Percentiles rank a stretch among this genome's conserved stretches.
These are phyloP conservation scores for Malacoctenus gilli DNA, from an alignment of 2,797 vertebrate species.

Conservation along the genomic window DNA sequence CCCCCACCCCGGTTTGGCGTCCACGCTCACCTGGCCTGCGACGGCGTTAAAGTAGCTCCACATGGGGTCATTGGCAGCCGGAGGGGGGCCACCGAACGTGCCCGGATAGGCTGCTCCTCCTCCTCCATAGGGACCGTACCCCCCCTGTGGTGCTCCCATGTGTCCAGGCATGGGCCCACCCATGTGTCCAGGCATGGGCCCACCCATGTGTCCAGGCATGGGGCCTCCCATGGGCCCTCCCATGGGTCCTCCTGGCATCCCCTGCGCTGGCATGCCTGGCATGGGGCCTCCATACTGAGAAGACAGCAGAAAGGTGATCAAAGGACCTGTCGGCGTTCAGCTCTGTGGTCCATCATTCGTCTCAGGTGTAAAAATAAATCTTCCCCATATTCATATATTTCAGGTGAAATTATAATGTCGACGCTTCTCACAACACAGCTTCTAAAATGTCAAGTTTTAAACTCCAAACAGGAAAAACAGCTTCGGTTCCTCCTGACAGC, in stretches of 20 bases:
- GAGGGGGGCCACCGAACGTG: slow-evolving; percentile 64
- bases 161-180: slow-evolving; percentile 42
- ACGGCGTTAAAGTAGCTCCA: slow-evolving; percentile 87
- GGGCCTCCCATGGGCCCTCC: slow-evolving; percentile 55
- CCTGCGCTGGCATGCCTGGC: slow-evolving; percentile 78
- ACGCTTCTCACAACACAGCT: too few relatives aligned
- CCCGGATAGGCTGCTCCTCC: slow-evolving; percentile 58
- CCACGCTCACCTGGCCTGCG: slow-evolving; percentile 81
- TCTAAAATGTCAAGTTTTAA: too few relatives aligned
- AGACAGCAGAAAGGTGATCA: too few relatives aligned
- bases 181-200: slow-evolving; percentile 50
- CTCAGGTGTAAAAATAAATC: too few relatives aligned
- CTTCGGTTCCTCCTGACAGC: too few relatives aligned
- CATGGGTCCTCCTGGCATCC: slow-evolving; percentile 73
- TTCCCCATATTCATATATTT: too few relatives aligned
- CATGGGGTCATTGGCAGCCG: slow-evolving; percentile 81
- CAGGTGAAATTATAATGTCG: too few relatives aligned
- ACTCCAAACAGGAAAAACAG: too few relatives aligned
- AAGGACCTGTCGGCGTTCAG: too few relatives aligned
- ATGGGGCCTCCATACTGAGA: slow-evolving; percentile 83
- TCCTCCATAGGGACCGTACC: slow-evolving; percentile 73
- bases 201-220: slow-evolving; percentile 63
- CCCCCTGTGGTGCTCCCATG: slow-evolving; percentile 64
- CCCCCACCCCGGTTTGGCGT: too few relatives aligned
- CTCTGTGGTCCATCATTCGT: too few relatives aligned